Evolutionary conservation across 2,113 vertebrate genomes (phyloP), one percentile per base, ranked within the genome.

Genomic region (Tamias sibiricus): DNA sequence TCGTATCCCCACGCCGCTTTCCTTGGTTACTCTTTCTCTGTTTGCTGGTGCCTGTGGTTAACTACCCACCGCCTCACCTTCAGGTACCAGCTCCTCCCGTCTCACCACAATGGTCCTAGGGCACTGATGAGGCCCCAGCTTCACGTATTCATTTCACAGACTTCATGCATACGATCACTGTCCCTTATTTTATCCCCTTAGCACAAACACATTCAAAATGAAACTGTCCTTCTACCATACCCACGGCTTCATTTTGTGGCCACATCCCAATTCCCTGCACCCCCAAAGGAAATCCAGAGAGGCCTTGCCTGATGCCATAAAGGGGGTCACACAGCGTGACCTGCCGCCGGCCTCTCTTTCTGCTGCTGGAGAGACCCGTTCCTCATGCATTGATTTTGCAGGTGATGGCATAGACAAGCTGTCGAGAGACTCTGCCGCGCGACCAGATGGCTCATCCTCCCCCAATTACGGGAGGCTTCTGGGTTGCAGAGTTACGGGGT

Each of bases 401-500:
- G 91, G 64, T 37, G 93, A 80, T 42, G 87, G 49, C 92, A 69
- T 94, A 95, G 90, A 95, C 83, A 94, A 57, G 74, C 95, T 96
- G 89, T 97, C 30, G 0, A 87, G 91, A 87, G 80, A 59, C 90
- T 83, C 91, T 86, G 91, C 79, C 59, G 37, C 84, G 69, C 92
- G n/a, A n/a, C 82, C 92, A 95, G 84, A 93, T 93, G 90, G 91
- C 96, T 81, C 94, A 76, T 95, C 92, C 49, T 79, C 79, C 54
- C 89, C 86, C 92, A 57, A 42, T 95, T 83, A 76, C 1, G 17
- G 79, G 35, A 52, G 20, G 17, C 91, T 92, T 85, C 68, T 7
- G 86, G 81, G 57, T 81, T 89, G 66, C 80, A 75, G 81, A 86
- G 95, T 95, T 24, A 13, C 22, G 44, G 37, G 54, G 75, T 0